Percentiles rank a stretch among this genome's conserved stretches.
These are phyloP conservation scores for Ariopsis seemanni DNA, from an alignment of 2,113 vertebrate species.

Conservation along the genomic window DNA sequence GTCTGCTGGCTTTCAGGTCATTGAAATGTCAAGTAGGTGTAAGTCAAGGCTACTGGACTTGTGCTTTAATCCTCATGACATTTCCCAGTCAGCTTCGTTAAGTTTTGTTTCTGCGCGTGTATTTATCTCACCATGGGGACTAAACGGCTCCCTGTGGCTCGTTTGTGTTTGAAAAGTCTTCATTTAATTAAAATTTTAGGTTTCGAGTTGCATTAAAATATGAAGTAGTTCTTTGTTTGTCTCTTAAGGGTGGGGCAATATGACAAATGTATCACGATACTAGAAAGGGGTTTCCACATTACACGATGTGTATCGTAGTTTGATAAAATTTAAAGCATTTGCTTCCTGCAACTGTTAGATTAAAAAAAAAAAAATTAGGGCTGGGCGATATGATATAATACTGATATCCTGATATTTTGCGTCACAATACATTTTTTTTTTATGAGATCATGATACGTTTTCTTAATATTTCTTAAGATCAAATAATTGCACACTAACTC, in stretches of 20 bases:
- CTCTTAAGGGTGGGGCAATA: not conserved
- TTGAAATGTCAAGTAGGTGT: slow-evolving; percentile 10
- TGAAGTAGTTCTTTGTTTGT: not conserved
- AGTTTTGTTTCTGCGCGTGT: not conserved
- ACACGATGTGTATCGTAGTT: too few relatives aligned
- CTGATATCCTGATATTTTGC: too few relatives aligned
- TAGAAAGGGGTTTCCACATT: too few relatives aligned
- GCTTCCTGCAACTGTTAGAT: too few relatives aligned
- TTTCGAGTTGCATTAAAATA: not conserved
- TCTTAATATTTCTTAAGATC: too few relatives aligned
- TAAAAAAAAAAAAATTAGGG: too few relatives aligned
- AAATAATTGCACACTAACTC: too few relatives aligned
- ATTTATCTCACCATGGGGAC: not conserved
- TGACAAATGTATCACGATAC: too few relatives aligned
- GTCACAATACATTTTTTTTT: too few relatives aligned
- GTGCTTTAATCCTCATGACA: not conserved
- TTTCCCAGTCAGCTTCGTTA: not conserved
- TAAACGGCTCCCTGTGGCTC: not conserved
- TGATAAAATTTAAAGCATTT: too few relatives aligned
- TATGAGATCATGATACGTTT: too few relatives aligned
- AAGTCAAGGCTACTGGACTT: slow-evolving; percentile 2
- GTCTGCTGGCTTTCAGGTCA: not conserved
- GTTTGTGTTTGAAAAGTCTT: not conserved
- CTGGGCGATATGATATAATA: too few relatives aligned
- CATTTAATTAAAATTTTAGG: not conserved